Evolutionary conservation across 1,140 invertebrate species (phyloP).

Genomic region (Drosophila sucinea): DNA sequence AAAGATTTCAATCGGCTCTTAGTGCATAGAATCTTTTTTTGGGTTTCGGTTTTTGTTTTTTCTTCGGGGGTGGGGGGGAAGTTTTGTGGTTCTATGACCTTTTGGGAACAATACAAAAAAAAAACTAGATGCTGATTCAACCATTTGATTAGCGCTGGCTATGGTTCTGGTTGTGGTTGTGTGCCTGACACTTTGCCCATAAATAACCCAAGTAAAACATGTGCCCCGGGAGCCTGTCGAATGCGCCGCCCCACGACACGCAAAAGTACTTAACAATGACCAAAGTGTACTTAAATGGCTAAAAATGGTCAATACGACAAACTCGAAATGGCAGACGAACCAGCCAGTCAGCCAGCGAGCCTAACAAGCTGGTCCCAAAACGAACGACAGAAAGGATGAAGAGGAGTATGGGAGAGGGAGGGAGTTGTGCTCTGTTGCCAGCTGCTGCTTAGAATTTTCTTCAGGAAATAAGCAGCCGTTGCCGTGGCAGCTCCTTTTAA

Average conservation of each 20-base stretch:
- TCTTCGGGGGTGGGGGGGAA: neutral
- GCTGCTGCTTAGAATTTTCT: constrained; percentile 66
- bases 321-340: constrained; percentile 71
- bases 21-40: constrained; percentile 32
- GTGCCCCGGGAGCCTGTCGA: constrained; percentile 67
- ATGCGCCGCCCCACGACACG: constrained; percentile 62
- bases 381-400: constrained; percentile 58
- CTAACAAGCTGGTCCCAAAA: constrained; percentile 69
- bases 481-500: constrained; percentile 68
- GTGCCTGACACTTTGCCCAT: constrained; percentile 79
- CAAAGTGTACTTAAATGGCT: constrained; percentile 79
- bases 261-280: constrained; percentile 82
- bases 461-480: constrained; percentile 64
- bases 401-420: neutral
- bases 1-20: constrained; percentile 35
- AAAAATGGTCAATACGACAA: constrained; percentile 79
- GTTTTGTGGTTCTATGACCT: constrained; percentile 42
- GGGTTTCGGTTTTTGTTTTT: constrained; percentile 23
- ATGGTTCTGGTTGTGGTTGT: neutral
- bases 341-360: constrained; percentile 44
- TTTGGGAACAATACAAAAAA: constrained; percentile 38
- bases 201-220: constrained; percentile 81
- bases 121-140: constrained; percentile 68
- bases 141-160: constrained; percentile 73
- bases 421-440: constrained; percentile 4